Conservation (phyloP, 2,797 vertebrate genomes). For the Myoxocephalus aenaeus region DNA sequence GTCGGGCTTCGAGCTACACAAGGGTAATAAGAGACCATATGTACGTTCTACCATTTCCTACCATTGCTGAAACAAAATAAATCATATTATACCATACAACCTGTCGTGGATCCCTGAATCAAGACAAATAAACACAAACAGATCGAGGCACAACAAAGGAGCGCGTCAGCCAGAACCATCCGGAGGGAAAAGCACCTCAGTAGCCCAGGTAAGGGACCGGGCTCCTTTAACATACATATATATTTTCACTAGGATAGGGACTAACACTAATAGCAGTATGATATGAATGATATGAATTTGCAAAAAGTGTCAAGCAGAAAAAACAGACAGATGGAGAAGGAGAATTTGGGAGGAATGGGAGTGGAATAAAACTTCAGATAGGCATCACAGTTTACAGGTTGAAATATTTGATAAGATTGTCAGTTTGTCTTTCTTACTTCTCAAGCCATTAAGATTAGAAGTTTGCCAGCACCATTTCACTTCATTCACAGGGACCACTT, state of each 20-base stretch:
- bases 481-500: conserved; percentile 31
- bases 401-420: conserved; percentile 15
- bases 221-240: conserved; percentile 22
- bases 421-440: conserved; percentile 8
- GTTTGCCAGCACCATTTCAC: conserved; percentile 6
- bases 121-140: no score
- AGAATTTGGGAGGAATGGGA: background rate
- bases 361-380: conserved; percentile 3
- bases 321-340: conserved; percentile 2
- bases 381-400: conserved; percentile 2
- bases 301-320: conserved; percentile 8
- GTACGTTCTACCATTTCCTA: no score
- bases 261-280: background rate
- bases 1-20: no score
- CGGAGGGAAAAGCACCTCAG: no score
- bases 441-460: conserved; percentile 17
- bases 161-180: no score
- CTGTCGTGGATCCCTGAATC: no score
- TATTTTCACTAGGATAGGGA: background rate
- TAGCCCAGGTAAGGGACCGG: no score
- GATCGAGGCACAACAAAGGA: no score
- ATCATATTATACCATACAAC: no score
- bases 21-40: no score
- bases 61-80: no score
- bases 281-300: conserved; percentile 2